These are phyloP conservation scores for Monochamus saltuarius DNA, from an alignment of 1,140 invertebrate species.

Conservation along the genomic window DNA sequence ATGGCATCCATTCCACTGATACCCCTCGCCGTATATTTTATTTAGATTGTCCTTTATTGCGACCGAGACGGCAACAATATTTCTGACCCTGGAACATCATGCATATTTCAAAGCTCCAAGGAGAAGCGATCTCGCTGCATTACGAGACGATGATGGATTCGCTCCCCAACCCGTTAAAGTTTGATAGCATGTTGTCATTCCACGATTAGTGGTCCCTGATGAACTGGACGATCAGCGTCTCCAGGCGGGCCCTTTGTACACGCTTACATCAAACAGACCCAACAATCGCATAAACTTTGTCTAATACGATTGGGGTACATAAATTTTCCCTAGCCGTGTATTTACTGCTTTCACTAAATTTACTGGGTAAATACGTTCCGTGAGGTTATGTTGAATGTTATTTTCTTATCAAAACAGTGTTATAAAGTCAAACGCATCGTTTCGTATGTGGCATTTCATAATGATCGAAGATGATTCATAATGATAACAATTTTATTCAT, in stretches of 20 bases:
- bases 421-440: too few species aligned
- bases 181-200: slow-evolving; percentile 32
- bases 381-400: too few species aligned
- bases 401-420: too few species aligned
- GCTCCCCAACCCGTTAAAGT: slow-evolving; percentile 28
- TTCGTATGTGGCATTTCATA: too few species aligned
- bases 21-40: too few species aligned
- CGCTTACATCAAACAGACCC: slow-evolving; percentile 19
- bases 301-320: slow-evolving; percentile 22
- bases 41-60: too few species aligned
- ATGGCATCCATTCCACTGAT: too few species aligned
- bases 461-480: too few species aligned
- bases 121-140: slow-evolving; percentile 13
- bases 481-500: too few species aligned
- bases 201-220: slow-evolving; percentile 30
- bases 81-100: slow-evolving; percentile 2
- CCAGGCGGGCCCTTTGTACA: slow-evolving; percentile 7
- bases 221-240: slow-evolving; percentile 11
- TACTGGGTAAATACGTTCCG: too few species aligned
- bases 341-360: too few species aligned
- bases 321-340: slow-evolving; percentile 14
- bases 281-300: slow-evolving; percentile 24
- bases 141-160: slow-evolving; percentile 28
- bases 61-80: too few species aligned
- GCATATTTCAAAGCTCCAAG: slow-evolving; percentile 17